phyloP scores from a whole-genome alignment of 2,797 vertebrate genomes.

The Squalus acanthias region DNA sequence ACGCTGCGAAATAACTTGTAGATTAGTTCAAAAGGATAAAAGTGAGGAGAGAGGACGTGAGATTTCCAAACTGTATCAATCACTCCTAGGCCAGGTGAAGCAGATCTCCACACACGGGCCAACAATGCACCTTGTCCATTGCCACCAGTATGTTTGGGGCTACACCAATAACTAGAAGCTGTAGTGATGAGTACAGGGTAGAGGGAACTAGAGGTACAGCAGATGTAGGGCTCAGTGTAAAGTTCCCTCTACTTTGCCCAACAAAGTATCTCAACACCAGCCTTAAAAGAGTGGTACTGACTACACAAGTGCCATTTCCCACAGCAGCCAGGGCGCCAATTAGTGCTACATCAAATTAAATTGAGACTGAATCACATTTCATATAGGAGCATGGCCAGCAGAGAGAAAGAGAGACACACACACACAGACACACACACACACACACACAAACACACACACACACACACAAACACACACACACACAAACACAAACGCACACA shows the following conservation, averaged over 20 bases:
- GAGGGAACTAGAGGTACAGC: background rate
- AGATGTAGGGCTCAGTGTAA: background rate
- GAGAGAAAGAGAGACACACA: background rate
- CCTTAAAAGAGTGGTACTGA: background rate
- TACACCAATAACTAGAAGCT: background rate
- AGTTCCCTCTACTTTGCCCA: background rate
- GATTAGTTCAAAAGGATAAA: background rate
- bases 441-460: no score
- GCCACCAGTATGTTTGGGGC: background rate
- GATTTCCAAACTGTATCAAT: background rate
- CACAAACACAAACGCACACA: no score
- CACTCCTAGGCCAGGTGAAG: background rate
- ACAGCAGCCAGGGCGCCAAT: background rate
- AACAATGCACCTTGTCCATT: background rate
- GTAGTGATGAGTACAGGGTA: background rate
- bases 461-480: no score
- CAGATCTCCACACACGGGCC: no score
- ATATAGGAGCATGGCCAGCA: background rate
- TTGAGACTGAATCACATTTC: background rate
- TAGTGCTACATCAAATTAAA: background rate
- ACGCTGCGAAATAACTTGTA: background rate
- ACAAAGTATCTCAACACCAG: background rate
- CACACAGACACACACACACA: no score
- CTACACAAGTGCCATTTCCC: background rate
- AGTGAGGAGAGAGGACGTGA: background rate